Base-by-base conservation (phyloP, 1,140 invertebrate species). In the Subanguina moxae region DNA sequence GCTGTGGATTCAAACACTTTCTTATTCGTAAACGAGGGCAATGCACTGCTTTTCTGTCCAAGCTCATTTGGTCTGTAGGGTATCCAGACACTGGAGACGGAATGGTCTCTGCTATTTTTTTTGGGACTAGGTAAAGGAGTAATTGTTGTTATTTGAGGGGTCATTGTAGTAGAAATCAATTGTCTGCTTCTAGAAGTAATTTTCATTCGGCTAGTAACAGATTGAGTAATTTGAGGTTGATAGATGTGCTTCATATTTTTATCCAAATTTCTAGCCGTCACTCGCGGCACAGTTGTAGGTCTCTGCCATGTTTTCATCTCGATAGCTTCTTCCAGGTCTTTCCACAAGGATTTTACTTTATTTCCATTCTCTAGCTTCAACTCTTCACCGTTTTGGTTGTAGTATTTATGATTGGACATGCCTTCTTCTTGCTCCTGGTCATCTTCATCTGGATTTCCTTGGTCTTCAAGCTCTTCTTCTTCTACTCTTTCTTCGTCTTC, bases 291-390 rank as follows among this genome's bases (percentile, higher is more conserved):
- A 52, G 48, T 3, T 52, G 58, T 61, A 25, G 58, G 3, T 61
- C 38, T 61, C 38, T 61, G 58, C 58, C 58, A 61, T 61, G 5
- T 5, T 30, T 61, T 61, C 38, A 5, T 3, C 38, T 61, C 58
- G 3, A 61, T 61, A 25, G n/a, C 58, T n/a, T 21, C 13, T 32
- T 43, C 58, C 38, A 61, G 38, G n/a, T 61, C 38, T 13, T 30
- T 61, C 58, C 58, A 61, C 28, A 61, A 61, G 3, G 19, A 3
- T 48, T 70, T 45, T 1, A 25, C 48, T n/a, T 67, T 66, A 9
- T 64, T 45, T 27, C 65, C 43, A 45, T 67, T 66, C 1, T 67
- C 65, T 3, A 11, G 8, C 64, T 67, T 45, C 17, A 9, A 52
- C 1, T 30, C 13, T 43, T 70, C 66, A 21, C 45, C 63, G 27